Evolutionary conservation across 2,797 vertebrate genomes (phyloP).

Genomic region (Orientallactaga sibirica): DNA sequence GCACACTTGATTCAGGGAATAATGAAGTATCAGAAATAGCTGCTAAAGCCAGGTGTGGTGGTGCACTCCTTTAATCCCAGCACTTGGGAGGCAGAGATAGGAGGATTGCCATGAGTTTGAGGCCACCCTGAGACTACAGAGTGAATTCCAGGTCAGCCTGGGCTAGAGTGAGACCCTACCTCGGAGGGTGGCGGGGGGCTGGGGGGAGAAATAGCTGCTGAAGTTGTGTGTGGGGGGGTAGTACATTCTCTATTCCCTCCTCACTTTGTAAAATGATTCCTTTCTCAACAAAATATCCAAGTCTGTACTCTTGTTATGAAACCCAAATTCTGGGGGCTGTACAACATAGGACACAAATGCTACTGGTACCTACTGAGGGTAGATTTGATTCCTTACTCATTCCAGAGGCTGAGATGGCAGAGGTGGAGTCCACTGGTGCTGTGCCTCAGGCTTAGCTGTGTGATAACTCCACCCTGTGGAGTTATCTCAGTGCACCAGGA

Average conservation of each 20-base stretch:
- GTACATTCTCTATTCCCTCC: not conserved
- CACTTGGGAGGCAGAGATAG: too few species aligned
- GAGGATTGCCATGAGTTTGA: too few species aligned
- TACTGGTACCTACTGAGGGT: not conserved
- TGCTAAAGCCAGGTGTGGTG: not conserved
- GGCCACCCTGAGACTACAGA: too few species aligned
- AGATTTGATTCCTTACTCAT: not conserved
- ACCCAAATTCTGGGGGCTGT: not conserved
- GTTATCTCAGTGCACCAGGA: not conserved
- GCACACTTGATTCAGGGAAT: not conserved
- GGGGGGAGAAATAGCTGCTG: constrained; percentile 31
- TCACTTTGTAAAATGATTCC: not conserved
- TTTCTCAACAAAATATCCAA: not conserved
- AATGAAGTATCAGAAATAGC: constrained; percentile 37
- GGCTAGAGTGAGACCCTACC: too few species aligned
- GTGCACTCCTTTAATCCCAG: too few species aligned
- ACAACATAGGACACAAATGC: not conserved
- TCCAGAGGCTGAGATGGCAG: not conserved
- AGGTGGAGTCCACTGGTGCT: not conserved
- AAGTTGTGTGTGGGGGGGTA: not conserved
- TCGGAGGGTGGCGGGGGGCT: too few species aligned
- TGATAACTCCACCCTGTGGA: not conserved
- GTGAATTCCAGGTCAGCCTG: too few species aligned
- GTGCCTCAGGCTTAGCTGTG: not conserved
- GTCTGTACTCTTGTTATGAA: not conserved